These are phyloP conservation scores for Gobio occitaniae DNA, from an alignment of 2,797 vertebrate species.

Conservation along the genomic window DNA sequence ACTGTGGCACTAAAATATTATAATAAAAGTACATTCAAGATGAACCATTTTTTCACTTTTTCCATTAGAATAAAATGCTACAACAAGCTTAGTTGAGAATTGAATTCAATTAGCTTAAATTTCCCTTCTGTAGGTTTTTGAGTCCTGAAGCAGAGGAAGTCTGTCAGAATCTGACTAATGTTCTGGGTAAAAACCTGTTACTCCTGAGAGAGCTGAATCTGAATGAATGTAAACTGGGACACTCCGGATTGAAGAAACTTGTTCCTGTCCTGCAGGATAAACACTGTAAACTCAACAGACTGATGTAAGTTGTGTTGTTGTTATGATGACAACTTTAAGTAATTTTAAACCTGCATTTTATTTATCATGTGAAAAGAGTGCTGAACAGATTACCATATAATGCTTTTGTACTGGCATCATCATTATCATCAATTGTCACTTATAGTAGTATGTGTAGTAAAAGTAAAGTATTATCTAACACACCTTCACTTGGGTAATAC, in stretches of 20 bases:
- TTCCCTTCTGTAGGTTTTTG: neutral
- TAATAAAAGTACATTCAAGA: neutral
- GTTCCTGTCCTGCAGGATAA: neutral
- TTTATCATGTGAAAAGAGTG: neutral
- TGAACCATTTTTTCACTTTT: neutral
- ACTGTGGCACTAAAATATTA: neutral
- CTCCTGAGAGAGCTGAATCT: neutral
- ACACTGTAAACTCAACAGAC: neutral
- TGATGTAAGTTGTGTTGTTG: accelerated
- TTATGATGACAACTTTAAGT: neutral
- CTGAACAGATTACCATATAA: neutral
- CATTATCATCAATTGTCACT: neutral
- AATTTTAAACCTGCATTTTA: neutral
- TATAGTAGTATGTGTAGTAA: neutral
- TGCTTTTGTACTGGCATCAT: neutral
- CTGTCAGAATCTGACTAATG: accelerated
- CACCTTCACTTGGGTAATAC: neutral
- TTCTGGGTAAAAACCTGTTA: neutral
- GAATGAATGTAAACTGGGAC: accelerated
- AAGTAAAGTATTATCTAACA: neutral
- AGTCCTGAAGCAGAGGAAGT: neutral
- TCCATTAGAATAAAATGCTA: neutral
- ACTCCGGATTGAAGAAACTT: neutral
- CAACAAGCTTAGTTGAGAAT: neutral
- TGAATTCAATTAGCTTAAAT: no score